A percentile compares a stretch with the other conserved stretches of the same genome.
phyloP scores from a whole-genome alignment of 64 coral and sea anemone species.

The Platygyra sinensis region DNA sequence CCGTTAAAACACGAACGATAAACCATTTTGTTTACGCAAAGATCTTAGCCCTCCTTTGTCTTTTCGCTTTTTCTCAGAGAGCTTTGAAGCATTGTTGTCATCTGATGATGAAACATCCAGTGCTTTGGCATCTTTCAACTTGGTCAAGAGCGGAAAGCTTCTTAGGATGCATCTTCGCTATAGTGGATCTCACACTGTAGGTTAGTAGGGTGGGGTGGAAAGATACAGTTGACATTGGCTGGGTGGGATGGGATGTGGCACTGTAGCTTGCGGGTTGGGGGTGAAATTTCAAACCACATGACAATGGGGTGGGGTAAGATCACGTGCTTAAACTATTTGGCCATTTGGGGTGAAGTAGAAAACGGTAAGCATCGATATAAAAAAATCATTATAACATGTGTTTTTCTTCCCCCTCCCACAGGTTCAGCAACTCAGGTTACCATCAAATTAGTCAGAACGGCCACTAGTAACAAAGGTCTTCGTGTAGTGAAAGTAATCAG shows the following conservation, averaged over 20 bases:
- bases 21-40: neutral
- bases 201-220: neutral
- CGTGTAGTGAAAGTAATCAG: conserved; percentile 12
- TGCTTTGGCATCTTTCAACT: conserved; percentile 43
- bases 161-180: conserved; percentile 12
- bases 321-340: neutral
- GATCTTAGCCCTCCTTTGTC: neutral
- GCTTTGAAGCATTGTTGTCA: conserved; percentile 8
- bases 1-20: neutral
- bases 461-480: neutral
- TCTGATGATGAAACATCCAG: conserved; percentile 9
- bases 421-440: neutral
- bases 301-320: neutral
- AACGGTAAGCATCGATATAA: too few species aligned
- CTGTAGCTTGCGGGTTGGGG: too few species aligned
- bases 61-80: neutral
- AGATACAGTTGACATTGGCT: too few species aligned
- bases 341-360: too few species aligned
- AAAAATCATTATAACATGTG: neutral
- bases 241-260: too few species aligned
- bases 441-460: conserved; percentile 5
- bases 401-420: neutral
- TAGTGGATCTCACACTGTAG: conserved; percentile 5
- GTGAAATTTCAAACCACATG: too few species aligned
- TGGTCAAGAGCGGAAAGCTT: conserved; percentile 25